phyloP scores from a whole-genome alignment of 2,888 invertebrate species.

The Eledona agricola region DNA sequence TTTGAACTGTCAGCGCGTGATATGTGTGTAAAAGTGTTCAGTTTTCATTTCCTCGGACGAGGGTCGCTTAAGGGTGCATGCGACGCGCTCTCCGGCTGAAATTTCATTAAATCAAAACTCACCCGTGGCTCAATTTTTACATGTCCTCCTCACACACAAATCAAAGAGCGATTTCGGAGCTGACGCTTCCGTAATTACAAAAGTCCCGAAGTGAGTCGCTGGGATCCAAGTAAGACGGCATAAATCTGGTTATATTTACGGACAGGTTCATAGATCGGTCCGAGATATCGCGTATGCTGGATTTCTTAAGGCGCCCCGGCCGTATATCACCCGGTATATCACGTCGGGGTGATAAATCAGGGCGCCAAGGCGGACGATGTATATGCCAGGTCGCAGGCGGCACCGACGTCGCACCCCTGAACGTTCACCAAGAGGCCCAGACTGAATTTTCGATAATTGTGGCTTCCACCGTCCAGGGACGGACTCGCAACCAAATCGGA shows the following conservation, averaged over 20 bases:
- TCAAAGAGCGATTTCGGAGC: conserved; percentile 50
- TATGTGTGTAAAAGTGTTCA: conserved; percentile 53
- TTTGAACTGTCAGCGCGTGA: conserved; percentile 55
- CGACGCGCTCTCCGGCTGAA: conserved; percentile 42
- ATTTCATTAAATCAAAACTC: conserved; percentile 32
- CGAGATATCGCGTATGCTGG: conserved; percentile 58
- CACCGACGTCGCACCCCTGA: conserved; percentile 47
- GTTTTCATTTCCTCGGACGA: conserved; percentile 54
- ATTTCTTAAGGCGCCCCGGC: conserved; percentile 57
- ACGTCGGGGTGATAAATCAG: conserved; percentile 62
- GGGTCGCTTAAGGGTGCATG: conserved; percentile 54
- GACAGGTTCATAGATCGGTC: conserved; percentile 60
- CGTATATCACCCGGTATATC: conserved; percentile 62
- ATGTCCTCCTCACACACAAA: conserved; percentile 39
- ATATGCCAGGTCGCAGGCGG: conserved; percentile 53
- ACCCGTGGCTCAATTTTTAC: too few relatives aligned
- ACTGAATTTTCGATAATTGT: conserved; percentile 29
- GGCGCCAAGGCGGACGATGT: conserved; percentile 48
- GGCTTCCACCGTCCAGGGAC: too few relatives aligned
- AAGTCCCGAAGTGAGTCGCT: conserved; percentile 39
- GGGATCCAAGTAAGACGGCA: conserved; percentile 47
- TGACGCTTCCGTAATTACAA: conserved; percentile 52
- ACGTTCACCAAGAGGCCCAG: conserved; percentile 10
- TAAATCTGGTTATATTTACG: conserved; percentile 62
- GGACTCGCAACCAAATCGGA: too few relatives aligned